Base-by-base conservation (phyloP, 2,888 invertebrate species). In the Phasia obesa region DNA sequence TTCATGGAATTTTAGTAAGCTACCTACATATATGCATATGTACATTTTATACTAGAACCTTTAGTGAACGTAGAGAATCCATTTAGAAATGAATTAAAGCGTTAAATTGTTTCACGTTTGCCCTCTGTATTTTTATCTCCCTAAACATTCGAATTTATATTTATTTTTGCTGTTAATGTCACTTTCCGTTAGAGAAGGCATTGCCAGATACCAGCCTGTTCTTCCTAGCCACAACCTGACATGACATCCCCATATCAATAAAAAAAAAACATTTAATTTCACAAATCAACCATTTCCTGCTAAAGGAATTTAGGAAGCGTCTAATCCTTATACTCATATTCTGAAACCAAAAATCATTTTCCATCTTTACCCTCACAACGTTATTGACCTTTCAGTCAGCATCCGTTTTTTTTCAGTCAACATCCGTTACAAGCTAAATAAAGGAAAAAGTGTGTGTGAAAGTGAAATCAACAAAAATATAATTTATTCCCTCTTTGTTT, bases 251-350 rank as follows among this genome's bases (percentile, higher is more conserved):
- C 11, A 47, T 11, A 44, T 21, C 35, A n/a, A 25, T 44, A 42
- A 55, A 35, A 19, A 65, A 27, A 19, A 25, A 62, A 11, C 15
- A 42, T 81, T 77, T 73, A 53, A 74, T 70, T 67, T 69, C 5
- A 65, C 60, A 74, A 84, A 84, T 75, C 74, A 73, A 78, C 62
- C 71, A 55, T 65, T 67, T 78, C 78, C 83, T 51, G 21, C 71
- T 51, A 47, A 38, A 17, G 55, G 23, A 47, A n/a, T 62, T 55
- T 11, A 31, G 15, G 17, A 53, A 62, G 27, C 44, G 21, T 2
- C 6, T 23, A 60, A 67, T 59, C 44, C 67, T 42, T 31, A 0
- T 19, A 21, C 17, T 0, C 23, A 55, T 35, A 35, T 35, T 35
- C 2, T 31, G 5, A 31, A 15, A 31, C 2, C 17, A 51, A 31